phyloP scores from a whole-genome alignment of 2,113 vertebrate genomes.

The Acinonyx jubatus region DNA sequence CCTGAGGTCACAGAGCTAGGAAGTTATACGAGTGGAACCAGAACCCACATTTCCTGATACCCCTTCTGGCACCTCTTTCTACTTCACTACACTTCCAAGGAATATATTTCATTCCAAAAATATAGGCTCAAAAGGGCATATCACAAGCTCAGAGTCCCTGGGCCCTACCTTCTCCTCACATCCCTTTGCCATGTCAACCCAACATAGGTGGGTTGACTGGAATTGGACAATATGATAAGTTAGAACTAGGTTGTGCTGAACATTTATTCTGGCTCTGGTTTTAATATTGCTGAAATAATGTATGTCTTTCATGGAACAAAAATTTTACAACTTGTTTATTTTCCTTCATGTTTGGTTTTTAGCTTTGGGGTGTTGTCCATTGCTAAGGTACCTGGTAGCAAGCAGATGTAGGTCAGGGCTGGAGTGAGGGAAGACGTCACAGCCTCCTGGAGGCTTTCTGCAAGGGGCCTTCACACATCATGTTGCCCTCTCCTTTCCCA shows the following conservation, averaged over 20 bases:
- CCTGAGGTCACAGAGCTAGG: background rate
- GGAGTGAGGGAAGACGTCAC: background rate
- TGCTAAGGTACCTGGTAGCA: background rate
- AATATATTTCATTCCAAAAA: background rate
- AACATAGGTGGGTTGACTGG: background rate
- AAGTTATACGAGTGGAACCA: background rate
- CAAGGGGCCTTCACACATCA: background rate
- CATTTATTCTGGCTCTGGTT: background rate
- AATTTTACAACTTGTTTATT: background rate
- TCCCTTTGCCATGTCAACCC: background rate
- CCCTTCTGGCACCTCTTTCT: background rate
- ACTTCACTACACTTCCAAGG: background rate
- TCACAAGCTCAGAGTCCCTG: too few species aligned
- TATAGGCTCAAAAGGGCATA: background rate
- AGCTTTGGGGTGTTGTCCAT: background rate
- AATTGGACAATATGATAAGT: background rate
- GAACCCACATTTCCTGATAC: background rate
- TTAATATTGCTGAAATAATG: background rate
- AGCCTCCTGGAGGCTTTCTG: background rate
- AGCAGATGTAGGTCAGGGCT: background rate
- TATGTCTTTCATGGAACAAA: background rate
- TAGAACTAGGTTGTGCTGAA: background rate
- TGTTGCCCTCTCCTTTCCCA: background rate
- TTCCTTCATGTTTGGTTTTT: background rate
- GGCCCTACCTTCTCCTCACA: background rate